Evolutionary conservation across 2,113 vertebrate species (phyloP), one percentile per base, ranked within the genome.

Genomic region (Egretta garzetta): DNA sequence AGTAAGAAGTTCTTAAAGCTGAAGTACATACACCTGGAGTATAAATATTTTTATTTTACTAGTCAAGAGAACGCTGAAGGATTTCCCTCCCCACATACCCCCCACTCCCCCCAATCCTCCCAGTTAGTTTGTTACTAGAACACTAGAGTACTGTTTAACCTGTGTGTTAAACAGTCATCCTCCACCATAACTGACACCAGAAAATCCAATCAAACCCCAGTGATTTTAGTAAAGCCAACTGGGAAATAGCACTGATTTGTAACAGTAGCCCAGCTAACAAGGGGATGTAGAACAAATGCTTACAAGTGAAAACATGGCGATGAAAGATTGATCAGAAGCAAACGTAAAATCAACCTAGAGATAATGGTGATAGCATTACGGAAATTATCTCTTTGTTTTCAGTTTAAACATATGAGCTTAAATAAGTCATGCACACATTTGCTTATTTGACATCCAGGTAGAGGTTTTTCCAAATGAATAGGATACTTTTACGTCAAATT

Each of bases 101-200:
- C 9, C 6, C 3, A 28, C 3, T 56, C 4, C 7, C 7, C 10
- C 17, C 9, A 64, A 4, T 4, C 2, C 14, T 7, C 20, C 10
- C 33, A 35, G 4, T 58, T 77, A 53, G 3, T 41, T 55, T 64
- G 3, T 64, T 28, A 14, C 18, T 39, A 39, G 24, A 76, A 35
- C 4, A 20, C 20, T 43, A 60, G 15, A 33, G 16, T 33, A 52
- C 33, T 68, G 9, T 56, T 68, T 56, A 76, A 37, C 8, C 11
- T 59, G 11, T 62, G 9, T 79, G n/a, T 67, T 68, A 70, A 70
- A 37, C 12, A 56, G 22, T 37, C 11, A 24, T 27, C 7, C 5
- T 73, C 27, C 32, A 66, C 7, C 11, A 20, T 32, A 22, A 22
- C 21, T 66, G 50, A 58, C 27, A 53, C 4, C 3, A 85, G 27